Percentiles rank a stretch among this genome's conserved stretches.
Conservation (phyloP, 2,113 vertebrate genomes). For the Phylloscopus trochiloides region DNA sequence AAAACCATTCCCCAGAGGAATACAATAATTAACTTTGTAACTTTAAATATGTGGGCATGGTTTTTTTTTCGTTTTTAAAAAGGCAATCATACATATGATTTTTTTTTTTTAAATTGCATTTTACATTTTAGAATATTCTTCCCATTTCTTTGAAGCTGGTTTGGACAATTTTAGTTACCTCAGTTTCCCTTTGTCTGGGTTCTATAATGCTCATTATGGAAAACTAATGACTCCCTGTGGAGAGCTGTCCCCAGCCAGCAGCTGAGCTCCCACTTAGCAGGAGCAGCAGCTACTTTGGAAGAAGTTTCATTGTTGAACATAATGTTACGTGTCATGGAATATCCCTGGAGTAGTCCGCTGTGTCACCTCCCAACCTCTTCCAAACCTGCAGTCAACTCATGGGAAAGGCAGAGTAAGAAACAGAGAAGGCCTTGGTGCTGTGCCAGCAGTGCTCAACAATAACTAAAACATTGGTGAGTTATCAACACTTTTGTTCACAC, state of each 20-base stretch:
- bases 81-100: not conserved
- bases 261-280: not conserved
- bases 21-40: not conserved
- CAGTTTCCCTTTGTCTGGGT: not conserved
- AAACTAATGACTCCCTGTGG: not conserved
- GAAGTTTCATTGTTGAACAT: not conserved
- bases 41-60: not conserved
- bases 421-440: not conserved
- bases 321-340: not conserved
- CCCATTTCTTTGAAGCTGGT: not conserved
- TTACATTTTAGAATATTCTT: not conserved
- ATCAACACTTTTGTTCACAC: not conserved
- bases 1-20: no score
- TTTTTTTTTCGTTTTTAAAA: not conserved
- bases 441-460: not conserved
- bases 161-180: not conserved
- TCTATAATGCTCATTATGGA: not conserved
- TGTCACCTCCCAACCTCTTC: not conserved
- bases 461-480: not conserved
- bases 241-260: not conserved
- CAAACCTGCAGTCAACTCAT: not conserved
- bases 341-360: not conserved
- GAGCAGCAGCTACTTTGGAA: not conserved
- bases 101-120: not conserved
- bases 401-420: not conserved